Percentiles rank a stretch among this genome's conserved stretches.
These are phyloP conservation scores for Sinocyclocheilus rhinocerous DNA, from an alignment of 2,113 vertebrate genomes.

Conservation along the genomic window DNA sequence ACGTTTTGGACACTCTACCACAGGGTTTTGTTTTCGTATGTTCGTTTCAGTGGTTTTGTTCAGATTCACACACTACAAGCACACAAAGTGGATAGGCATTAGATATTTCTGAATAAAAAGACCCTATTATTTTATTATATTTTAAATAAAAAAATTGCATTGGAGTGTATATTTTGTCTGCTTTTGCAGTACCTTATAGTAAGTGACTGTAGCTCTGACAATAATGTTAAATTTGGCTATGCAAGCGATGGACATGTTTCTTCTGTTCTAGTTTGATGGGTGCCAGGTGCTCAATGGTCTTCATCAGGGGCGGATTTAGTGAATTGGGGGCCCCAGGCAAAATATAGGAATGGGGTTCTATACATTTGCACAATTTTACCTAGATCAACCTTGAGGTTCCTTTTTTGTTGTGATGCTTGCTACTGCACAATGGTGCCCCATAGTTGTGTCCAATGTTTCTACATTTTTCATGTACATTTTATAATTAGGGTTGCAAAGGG, in stretches of 20 bases:
- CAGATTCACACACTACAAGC: background rate
- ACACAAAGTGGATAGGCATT: background rate
- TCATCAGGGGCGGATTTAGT: background rate
- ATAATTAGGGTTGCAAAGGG: too few species aligned
- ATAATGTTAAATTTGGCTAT: background rate
- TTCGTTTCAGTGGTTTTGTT: background rate
- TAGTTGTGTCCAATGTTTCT: too few species aligned
- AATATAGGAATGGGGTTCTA: too few species aligned
- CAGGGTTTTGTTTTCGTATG: background rate
- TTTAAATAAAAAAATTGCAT: background rate
- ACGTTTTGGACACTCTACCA: background rate
- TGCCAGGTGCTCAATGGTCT: background rate
- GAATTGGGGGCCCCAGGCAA: too few species aligned
- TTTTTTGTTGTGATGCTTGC: too few species aligned
- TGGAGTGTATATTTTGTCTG: background rate
- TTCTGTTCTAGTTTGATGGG: background rate
- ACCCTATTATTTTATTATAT: background rate
- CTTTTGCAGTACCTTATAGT: background rate
- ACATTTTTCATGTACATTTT: too few species aligned
- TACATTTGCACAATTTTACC: too few species aligned
- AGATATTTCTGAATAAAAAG: background rate
- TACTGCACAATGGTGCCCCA: too few species aligned
- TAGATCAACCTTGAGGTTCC: too few species aligned
- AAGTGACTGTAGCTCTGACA: background rate
- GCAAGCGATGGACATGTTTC: background rate